A percentile compares a stretch with the other conserved stretches of the same genome.
These are phyloP conservation scores for Thamnophis sirtalis DNA, from an alignment of 2,113 vertebrate genomes.

Conservation along the genomic window DNA sequence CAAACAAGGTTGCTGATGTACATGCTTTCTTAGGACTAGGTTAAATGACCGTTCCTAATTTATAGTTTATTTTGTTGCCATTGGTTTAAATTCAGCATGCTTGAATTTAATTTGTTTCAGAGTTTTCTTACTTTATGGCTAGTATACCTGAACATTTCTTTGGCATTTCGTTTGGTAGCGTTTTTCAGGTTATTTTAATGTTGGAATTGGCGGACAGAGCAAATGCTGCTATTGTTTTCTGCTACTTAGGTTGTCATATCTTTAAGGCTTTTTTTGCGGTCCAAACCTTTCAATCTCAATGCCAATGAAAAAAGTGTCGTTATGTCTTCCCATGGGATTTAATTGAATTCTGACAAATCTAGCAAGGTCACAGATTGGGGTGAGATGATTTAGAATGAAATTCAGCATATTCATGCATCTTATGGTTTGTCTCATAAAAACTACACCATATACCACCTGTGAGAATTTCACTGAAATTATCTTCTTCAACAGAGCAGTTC, in stretches of 20 bases:
- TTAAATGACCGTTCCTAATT: background rate
- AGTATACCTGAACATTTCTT: background rate
- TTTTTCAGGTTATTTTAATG: background rate
- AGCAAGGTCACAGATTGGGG: background rate
- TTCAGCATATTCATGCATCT: background rate
- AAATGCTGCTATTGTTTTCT: background rate
- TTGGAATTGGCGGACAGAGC: background rate
- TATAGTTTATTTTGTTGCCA: background rate
- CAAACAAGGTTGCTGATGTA: background rate
- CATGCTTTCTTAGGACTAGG: background rate
- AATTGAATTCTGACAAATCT: background rate
- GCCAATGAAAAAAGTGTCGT: background rate
- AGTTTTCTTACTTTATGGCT: background rate
- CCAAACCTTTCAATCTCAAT: background rate
- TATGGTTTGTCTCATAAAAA: background rate
- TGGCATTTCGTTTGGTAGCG: background rate
- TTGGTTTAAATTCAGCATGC: background rate
- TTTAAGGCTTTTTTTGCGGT: background rate
- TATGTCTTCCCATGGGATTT: background rate
- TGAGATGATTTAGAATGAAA: background rate
- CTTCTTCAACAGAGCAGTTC: background rate
- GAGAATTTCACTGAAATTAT: background rate
- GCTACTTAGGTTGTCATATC: background rate
- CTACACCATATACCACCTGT: background rate
- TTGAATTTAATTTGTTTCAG: background rate